Evolutionary conservation across 1,140 invertebrate genomes (phyloP).

Genomic region (Zaprionus tsacasi): DNA sequence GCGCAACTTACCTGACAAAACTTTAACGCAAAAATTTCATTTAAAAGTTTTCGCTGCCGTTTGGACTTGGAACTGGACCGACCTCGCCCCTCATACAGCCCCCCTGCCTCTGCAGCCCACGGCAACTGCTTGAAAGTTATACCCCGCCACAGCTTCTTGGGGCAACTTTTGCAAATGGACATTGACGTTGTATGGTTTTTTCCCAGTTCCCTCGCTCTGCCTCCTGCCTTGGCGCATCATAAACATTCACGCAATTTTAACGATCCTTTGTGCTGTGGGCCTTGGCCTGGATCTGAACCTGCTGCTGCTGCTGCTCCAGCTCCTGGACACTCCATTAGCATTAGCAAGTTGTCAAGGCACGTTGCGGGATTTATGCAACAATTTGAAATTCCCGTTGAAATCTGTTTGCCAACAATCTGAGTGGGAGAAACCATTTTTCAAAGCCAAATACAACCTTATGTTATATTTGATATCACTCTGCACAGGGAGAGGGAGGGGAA

Average conservation of each 20-base stretch:
- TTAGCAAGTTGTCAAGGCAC: slow-evolving; percentile 45
- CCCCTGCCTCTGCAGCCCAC: slow-evolving; percentile 23
- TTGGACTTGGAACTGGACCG: slow-evolving; percentile 18
- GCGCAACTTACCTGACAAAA: slow-evolving; percentile 69
- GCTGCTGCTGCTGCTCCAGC: slow-evolving; percentile 12
- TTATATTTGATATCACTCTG: not conserved
- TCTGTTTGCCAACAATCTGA: slow-evolving; percentile 17
- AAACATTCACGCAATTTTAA: slow-evolving; percentile 64
- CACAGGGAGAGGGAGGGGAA: not conserved
- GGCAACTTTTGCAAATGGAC: slow-evolving; percentile 77
- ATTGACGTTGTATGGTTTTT: slow-evolving; percentile 71
- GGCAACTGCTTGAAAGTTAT: slow-evolving; percentile 70
- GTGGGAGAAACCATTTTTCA: not conserved
- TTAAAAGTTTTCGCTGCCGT: slow-evolving; percentile 73
- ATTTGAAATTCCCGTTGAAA: slow-evolving; percentile 26
- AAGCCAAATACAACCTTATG: not conserved
- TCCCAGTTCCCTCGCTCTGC: slow-evolving; percentile 2
- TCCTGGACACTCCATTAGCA: slow-evolving; percentile 67
- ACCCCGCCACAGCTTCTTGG: slow-evolving; percentile 48
- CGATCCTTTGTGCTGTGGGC: slow-evolving; percentile 19
- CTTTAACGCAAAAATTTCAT: slow-evolving; percentile 82
- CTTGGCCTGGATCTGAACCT: slow-evolving; percentile 25
- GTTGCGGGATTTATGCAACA: slow-evolving; percentile 16
- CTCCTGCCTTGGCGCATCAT: slow-evolving; percentile 52
- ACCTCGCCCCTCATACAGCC: too few species aligned